Evolutionary conservation across 2,888 invertebrate species (phyloP).

Genomic region (Mellilla xanthometata): DNA sequence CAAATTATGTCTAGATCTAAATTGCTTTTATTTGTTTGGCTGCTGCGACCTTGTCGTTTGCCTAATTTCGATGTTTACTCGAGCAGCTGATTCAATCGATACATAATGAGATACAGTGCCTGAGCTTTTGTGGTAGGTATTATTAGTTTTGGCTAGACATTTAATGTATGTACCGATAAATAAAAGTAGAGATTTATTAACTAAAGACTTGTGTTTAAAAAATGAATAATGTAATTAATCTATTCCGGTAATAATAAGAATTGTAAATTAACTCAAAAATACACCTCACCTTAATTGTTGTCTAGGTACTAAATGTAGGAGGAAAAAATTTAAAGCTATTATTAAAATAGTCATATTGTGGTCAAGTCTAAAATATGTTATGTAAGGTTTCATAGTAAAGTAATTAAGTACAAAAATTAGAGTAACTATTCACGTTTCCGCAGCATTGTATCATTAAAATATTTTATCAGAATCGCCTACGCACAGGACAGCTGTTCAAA

Average conservation of each 20-base stretch:
- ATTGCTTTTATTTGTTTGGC: constrained; percentile 26
- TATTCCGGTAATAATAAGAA: too few relatives aligned
- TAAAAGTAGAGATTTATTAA: too few relatives aligned
- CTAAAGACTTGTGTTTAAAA: too few relatives aligned
- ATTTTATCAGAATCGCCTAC: constrained; percentile 5
- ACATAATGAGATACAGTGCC: constrained; percentile 23
- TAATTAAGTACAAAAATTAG: not conserved
- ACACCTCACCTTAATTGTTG: too few relatives aligned
- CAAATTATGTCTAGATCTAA: constrained; percentile 24
- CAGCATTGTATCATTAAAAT: constrained; percentile 1
- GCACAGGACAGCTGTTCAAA: constrained; percentile 15
- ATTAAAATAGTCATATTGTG: too few relatives aligned
- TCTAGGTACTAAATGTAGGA: too few relatives aligned
- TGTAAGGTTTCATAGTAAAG: too few relatives aligned
- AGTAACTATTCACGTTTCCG: not conserved
- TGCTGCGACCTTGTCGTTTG: constrained; percentile 21
- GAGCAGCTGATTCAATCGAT: constrained; percentile 27
- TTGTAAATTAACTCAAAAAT: too few relatives aligned
- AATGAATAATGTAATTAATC: too few relatives aligned
- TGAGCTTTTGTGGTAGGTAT: constrained; percentile 15
- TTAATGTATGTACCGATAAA: too few relatives aligned
- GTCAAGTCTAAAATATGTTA: too few relatives aligned
- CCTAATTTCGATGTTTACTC: constrained; percentile 25
- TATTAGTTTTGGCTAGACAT: constrained; percentile 16
- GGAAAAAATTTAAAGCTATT: too few relatives aligned